phyloP scores from a whole-genome alignment of 2,113 vertebrate genomes.

The Hippolais icterina region DNA sequence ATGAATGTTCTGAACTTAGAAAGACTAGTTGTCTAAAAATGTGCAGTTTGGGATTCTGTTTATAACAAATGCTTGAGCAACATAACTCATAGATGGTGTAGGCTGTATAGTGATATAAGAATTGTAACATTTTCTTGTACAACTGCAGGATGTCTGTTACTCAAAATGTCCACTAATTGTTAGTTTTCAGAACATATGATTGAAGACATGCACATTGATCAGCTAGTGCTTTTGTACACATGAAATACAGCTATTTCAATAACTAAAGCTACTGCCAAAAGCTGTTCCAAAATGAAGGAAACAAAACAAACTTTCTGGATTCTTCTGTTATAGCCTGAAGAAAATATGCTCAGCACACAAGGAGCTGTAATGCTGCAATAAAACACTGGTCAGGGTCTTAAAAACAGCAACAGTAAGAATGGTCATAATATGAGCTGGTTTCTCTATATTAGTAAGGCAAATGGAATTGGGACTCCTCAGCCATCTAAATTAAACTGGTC shows the following conservation, averaged over 20 bases:
- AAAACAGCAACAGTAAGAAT: background rate
- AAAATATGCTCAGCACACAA: background rate
- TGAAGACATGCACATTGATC: background rate
- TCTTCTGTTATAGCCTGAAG: background rate
- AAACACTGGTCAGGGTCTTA: background rate
- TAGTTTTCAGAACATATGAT: background rate
- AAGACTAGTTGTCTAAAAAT: background rate
- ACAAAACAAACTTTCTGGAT: background rate
- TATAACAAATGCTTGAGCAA: background rate
- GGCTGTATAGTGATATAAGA: background rate
- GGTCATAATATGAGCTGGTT: background rate
- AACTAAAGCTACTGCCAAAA: background rate
- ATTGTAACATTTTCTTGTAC: background rate
- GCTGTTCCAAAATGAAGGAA: background rate
- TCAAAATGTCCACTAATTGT: background rate
- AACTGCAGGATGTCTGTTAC: background rate
- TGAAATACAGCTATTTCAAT: background rate
- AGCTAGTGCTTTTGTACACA: background rate
- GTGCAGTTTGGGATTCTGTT: background rate
- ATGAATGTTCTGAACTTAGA: background rate
- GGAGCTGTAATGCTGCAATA: background rate
- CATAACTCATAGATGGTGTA: background rate
- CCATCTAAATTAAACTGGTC: background rate
- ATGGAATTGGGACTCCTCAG: background rate
- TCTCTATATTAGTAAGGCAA: background rate